Evolutionary conservation across 2,888 invertebrate genomes (phyloP), one percentile per base, ranked within the genome.

Genomic region (Drosophila peninsularis): DNA sequence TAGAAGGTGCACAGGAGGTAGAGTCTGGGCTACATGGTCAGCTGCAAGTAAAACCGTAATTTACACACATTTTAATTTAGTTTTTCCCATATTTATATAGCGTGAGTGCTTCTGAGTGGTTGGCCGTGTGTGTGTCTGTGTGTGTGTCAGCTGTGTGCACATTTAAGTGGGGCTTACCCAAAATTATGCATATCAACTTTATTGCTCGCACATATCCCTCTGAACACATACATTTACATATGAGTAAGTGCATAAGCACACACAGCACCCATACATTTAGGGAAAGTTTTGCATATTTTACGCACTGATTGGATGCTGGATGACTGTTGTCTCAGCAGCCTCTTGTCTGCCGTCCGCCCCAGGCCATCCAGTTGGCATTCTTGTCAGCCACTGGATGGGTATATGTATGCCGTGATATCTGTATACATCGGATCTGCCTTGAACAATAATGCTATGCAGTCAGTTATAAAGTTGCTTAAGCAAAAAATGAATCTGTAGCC

Each of bases 121-220:
- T 24, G 24, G 24, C 0, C 24, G 24, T 45, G 24, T 24, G 50
- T 24, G n/a, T 36, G 41, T 32, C n/a, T 45, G 13, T 41, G 36
- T 62, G 19, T 39, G 32, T 45, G 36, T 30, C 49, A 54, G 57
- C 30, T 61, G 30, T 62, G 45, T 34, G 11, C 62, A 55, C 67
- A 53, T 62, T 58, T 57, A 78, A 82, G 72, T 82, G 80, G 45
- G 57, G 82, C 86, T 88, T 82, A 79, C 53, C 67, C 62, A 61
- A 80, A 82, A 84, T 87, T 89, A 87, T 89, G 89, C 89, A 89
- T 76, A 86, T 75, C 78, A 84, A 77, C 49, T 85, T 82, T 82
- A 82, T 75, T 75, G 65, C 81, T 58, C 55, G 55, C 64, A 72
- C 74, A 75, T 56, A 71, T 71, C 55, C 42, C 42, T 24, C 71